These are phyloP conservation scores for Pelecanus crispus DNA, from an alignment of 2,113 vertebrate genomes.

Conservation along the genomic window DNA sequence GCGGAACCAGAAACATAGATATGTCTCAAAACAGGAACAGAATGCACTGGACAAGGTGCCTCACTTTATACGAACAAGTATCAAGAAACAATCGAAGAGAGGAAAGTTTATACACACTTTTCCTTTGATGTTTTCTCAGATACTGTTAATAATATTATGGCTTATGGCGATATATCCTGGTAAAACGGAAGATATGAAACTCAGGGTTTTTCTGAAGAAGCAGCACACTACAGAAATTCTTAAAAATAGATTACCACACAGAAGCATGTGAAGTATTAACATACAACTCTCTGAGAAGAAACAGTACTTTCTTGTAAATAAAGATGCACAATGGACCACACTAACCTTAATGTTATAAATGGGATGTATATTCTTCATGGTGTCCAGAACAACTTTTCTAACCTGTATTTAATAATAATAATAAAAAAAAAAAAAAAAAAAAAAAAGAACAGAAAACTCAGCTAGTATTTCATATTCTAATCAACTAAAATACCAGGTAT, in stretches of 20 bases:
- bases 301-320: background rate
- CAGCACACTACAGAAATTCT: background rate
- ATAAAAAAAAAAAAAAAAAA: background rate
- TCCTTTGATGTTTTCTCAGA: background rate
- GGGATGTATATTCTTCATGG: constrained; percentile 98
- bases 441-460: background rate
- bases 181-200: background rate
- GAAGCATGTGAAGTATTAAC: background rate
- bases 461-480: background rate
- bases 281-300: background rate
- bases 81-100: background rate
- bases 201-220: background rate
- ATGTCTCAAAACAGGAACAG: background rate
- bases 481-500: background rate
- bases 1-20: background rate
- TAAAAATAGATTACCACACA: background rate
- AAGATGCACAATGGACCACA: background rate
- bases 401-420: constrained; percentile 73
- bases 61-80: background rate
- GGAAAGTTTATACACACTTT: background rate
- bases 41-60: background rate
- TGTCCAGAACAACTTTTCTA: constrained; percentile 94
- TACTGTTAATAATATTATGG: background rate
- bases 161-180: background rate
- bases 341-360: constrained; percentile 99